Conservation (phyloP, 2,797 vertebrate species). For the Anisognathus igniventris region DNA sequence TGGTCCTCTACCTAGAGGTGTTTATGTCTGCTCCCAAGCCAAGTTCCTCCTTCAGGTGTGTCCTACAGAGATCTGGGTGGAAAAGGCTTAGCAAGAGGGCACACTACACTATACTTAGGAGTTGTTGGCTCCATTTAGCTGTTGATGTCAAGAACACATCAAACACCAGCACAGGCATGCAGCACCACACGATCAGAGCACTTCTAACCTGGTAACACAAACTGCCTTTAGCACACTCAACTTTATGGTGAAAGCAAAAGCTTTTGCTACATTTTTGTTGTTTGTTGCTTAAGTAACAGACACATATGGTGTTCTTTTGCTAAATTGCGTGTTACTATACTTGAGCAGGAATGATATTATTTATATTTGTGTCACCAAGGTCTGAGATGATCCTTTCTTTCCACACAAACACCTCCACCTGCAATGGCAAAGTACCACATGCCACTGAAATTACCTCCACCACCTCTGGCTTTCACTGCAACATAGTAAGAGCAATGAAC, state of each 20-base stretch:
- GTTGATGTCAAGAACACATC: neutral
- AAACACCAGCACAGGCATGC: neutral
- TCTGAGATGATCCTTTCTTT: neutral
- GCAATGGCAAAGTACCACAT: neutral
- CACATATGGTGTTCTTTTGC: rapidly evolving
- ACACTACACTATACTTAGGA: too few relatives aligned
- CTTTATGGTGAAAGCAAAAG: neutral
- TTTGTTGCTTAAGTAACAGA: neutral
- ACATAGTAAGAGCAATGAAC: neutral
- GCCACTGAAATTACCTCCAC: neutral
- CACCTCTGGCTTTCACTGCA: neutral
- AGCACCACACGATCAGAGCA: neutral
- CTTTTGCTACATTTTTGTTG: neutral
- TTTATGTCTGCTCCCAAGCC: neutral
- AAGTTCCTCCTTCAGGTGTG: neutral
- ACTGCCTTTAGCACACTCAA: neutral
- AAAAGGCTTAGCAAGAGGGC: neutral
- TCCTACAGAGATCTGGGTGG: neutral
- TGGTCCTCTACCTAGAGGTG: neutral
- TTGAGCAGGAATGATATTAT: neutral
- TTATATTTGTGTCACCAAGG: neutral
- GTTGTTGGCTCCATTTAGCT: neutral
- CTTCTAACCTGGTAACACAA: neutral
- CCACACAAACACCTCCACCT: neutral
- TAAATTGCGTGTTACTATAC: rapidly evolving